Evolutionary conservation across 2,888 invertebrate species (phyloP), one percentile per base, ranked within the genome.

Genomic region (Prosopocoilus inquinatus): DNA sequence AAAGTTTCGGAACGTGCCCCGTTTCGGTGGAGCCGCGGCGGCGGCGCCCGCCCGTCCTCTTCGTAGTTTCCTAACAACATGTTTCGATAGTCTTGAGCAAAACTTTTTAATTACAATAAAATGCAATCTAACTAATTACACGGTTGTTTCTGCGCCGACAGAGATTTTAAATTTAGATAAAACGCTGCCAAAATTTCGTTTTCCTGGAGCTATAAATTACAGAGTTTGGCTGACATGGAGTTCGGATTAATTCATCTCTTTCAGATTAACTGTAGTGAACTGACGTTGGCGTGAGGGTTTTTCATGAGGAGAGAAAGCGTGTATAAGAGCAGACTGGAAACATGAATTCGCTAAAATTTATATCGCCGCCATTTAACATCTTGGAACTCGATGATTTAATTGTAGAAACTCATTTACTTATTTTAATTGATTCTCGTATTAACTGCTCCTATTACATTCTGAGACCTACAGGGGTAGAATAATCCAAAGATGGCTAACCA

Each of bases 81-180:
- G 28, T 38, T 50, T 16, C 32, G 43, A 35, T 34, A 35, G 35
- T 50, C 50, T 15, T 28, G 45, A 47, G 43, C 54, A 66, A 74
- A n/a, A 75, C 70, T 74, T 75, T 76, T 75, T 75, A 75, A 75
- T 75, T 75, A 75, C 70, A 71, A 73, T 71, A 69, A 75, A 74
- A 74, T 71, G 73, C 73, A 71, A 74, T 74, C 73, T 67, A 70
- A 68, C 74, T 75, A 76, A 76, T 75, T 76, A 75, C 74, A 70
- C 70, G 72, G 71, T 72, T 70, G 65, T 65, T 67, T 64, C 66
- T 64, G 66, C 59, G 63, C 69, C 70, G 69, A 67, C 70, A 60
- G 71, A 75, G 76, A 76, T 76, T 77, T 76, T 75, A 77, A 76
- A 77, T 76, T 76, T 75, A 76, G 77, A 77, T 77, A 77, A 75